Evolutionary conservation across 2,797 vertebrate species (phyloP).

Genomic region (Garrulus glandarius): DNA sequence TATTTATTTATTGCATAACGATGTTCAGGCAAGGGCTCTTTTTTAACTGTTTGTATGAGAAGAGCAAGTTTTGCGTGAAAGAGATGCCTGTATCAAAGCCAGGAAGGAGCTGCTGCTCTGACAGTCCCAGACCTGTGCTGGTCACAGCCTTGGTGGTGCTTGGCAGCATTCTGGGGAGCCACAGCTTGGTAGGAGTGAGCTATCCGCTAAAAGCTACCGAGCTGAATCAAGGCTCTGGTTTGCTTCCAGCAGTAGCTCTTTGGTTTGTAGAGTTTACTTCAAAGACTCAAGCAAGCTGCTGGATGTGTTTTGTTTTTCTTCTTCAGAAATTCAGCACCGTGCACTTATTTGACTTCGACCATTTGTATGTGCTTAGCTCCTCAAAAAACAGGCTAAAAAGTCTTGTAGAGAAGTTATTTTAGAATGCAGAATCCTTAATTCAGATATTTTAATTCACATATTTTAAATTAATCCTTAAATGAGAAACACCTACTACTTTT

Average conservation of each 20-base stretch:
- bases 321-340: fast-evolving
- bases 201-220: neutral
- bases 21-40: neutral
- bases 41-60: neutral
- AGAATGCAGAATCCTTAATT: neutral
- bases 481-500: neutral
- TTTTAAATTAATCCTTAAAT: neutral
- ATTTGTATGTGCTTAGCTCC: neutral
- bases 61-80: neutral
- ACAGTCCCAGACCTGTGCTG: neutral
- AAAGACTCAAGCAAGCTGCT: neutral
- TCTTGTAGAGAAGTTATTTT: neutral
- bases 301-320: neutral
- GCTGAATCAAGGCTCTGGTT: neutral
- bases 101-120: neutral
- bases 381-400: neutral
- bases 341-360: neutral
- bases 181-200: neutral
- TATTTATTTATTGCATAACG: neutral
- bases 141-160: fast-evolving
- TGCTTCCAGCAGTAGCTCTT: neutral
- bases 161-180: neutral
- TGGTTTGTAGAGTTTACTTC: neutral
- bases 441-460: neutral
- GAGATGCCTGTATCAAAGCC: neutral